A percentile compares a stretch with the other conserved stretches of the same genome.
phyloP scores from a whole-genome alignment of 1,140 invertebrate genomes.

The Parapsyche elsis region DNA sequence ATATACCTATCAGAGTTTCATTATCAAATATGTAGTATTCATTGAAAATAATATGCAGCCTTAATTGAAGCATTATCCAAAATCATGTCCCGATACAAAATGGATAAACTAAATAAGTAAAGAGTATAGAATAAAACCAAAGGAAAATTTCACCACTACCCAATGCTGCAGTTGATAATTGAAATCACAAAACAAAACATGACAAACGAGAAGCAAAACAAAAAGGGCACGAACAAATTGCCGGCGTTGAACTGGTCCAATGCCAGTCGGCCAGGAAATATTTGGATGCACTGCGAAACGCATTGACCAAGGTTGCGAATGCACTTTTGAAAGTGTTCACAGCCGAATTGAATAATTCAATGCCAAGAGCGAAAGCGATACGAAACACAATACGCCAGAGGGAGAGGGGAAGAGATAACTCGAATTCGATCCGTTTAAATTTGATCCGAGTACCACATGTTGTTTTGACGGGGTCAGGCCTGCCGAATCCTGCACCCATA shows the following conservation, averaged over 20 bases:
- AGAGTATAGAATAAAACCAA: background rate
- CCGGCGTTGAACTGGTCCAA: background rate
- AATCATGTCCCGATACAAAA: no score
- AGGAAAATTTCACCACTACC: no score
- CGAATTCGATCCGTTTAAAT: slow-evolving; percentile 25
- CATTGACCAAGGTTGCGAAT: slow-evolving; percentile 25
- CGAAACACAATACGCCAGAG: background rate
- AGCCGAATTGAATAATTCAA: slow-evolving; percentile 31
- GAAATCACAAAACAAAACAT: background rate
- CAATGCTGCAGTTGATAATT: background rate
- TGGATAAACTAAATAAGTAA: no score
- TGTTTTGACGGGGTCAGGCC: slow-evolving; percentile 10
- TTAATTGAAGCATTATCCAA: no score
- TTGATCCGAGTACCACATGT: background rate
- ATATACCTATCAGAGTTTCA: no score
- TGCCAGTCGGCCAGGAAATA: background rate
- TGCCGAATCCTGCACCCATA: background rate
- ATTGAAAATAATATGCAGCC: no score
- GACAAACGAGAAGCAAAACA: background rate
- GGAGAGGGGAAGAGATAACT: background rate
- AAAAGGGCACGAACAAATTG: background rate
- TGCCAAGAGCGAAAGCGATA: background rate
- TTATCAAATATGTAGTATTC: no score
- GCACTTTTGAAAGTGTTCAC: slow-evolving; percentile 20
- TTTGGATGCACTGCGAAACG: slow-evolving; percentile 16